Conservation (phyloP, 2,888 invertebrate genomes). For the Drosophila nr. perissopoda region DNA sequence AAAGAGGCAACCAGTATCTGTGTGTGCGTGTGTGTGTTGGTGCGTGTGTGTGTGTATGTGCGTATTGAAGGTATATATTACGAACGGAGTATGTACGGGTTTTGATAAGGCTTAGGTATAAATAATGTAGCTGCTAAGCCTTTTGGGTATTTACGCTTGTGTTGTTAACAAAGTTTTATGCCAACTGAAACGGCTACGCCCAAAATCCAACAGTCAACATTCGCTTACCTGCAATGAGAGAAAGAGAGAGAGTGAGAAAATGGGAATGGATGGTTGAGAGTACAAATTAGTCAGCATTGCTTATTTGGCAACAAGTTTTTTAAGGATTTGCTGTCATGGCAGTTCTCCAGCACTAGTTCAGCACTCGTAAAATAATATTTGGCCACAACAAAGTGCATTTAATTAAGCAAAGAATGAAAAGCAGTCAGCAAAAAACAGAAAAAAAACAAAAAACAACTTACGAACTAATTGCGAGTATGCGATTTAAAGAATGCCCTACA, state of each 20-base stretch:
- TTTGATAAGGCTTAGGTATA: conserved; percentile 68
- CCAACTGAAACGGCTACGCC: conserved; percentile 24
- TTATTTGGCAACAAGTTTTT: conserved; percentile 54
- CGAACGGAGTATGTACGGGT: conserved; percentile 32
- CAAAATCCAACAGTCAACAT: conserved; percentile 21
- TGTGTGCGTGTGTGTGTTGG: not conserved
- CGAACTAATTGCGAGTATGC: not conserved
- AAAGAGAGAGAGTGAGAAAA: conserved; percentile 20
- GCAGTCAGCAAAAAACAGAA: conserved; percentile 37
- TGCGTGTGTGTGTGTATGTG: not conserved
- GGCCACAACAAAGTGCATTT: conserved; percentile 74
- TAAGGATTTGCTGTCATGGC: conserved; percentile 37
- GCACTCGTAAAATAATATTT: conserved; percentile 71
- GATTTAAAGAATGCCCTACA: conserved; percentile 9
- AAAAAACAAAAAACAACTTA: conserved; percentile 21
- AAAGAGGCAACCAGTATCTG: conserved; percentile 2
- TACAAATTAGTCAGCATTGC: conserved; percentile 55
- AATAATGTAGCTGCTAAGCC: conserved; percentile 75
- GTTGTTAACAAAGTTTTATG: conserved; percentile 70
- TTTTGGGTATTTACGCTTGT: conserved; percentile 79
- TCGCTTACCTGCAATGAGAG: conserved; percentile 58
- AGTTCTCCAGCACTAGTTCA: conserved; percentile 34
- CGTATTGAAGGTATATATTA: conserved; percentile 18
- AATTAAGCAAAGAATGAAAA: conserved; percentile 69
- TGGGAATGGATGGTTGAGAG: not conserved